A percentile compares a stretch with the other conserved stretches of the same genome.
These are phyloP conservation scores for Galerucella nymphaeae DNA, from an alignment of 2,888 invertebrate species.

Conservation along the genomic window DNA sequence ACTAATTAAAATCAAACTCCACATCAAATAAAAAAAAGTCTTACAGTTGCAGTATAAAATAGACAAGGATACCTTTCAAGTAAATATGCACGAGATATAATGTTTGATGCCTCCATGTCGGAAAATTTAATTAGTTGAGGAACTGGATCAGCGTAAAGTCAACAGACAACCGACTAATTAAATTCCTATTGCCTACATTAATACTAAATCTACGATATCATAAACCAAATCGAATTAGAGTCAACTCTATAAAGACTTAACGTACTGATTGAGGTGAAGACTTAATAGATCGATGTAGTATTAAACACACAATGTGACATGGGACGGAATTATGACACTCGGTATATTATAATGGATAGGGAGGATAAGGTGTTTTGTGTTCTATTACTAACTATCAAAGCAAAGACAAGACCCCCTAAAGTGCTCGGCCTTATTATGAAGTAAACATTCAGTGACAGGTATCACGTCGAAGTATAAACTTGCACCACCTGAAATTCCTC, in stretches of 20 bases:
- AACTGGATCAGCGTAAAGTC: slow-evolving; percentile 33
- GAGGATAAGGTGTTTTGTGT: too few relatives aligned
- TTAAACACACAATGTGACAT: neutral
- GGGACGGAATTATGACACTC: too few relatives aligned
- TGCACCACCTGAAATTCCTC: neutral
- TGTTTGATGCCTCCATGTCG: slow-evolving; percentile 30
- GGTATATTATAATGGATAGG: too few relatives aligned
- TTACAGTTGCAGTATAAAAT: neutral
- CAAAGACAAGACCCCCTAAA: too few relatives aligned
- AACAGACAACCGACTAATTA: slow-evolving; percentile 36
- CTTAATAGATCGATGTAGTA: neutral
- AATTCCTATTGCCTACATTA: slow-evolving; percentile 36
- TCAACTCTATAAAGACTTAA: slow-evolving; percentile 17
- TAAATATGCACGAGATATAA: slow-evolving; percentile 28
- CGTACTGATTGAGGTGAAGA: slow-evolving; percentile 18
- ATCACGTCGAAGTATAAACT: neutral
- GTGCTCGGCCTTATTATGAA: too few relatives aligned
- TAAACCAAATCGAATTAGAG: slow-evolving; percentile 34
- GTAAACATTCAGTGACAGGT: too few relatives aligned
- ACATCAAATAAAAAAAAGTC: too few relatives aligned
- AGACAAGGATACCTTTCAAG: neutral
- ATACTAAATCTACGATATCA: slow-evolving; percentile 29
- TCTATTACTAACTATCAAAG: too few relatives aligned
- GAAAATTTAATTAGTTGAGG: slow-evolving; percentile 33
- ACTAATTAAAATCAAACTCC: too few relatives aligned